Base-by-base conservation (phyloP, 2,797 vertebrate genomes). In the Crocodylus rhombifer region DNA sequence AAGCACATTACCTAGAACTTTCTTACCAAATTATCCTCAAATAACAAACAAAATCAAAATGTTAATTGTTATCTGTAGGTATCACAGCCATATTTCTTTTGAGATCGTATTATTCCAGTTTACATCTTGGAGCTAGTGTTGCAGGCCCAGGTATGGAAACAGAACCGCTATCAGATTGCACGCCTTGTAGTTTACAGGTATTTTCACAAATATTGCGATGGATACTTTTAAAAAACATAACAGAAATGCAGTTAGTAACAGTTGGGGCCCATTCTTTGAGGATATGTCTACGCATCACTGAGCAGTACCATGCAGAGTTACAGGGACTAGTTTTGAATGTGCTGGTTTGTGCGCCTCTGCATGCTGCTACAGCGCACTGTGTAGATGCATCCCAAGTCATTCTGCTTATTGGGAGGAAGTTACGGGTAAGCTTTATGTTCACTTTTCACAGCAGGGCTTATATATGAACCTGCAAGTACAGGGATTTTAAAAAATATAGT, bases 111-210 rank as follows among this genome's bases (percentile, higher is more conserved):
- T 75, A 88, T 36, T 90, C 84, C 84, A 65, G 94, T 87, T 89
- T 74, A 77, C 77, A 84, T 87, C 94, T 93, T 92, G 79, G 90
- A 91, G 91, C 87, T 95, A 90, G 89, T 90, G 92, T 95, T 94
- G 82, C 65, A 83, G 84, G 77, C 1, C 14, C 93, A 97, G 92
- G 94, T 88, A 81, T 36, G 42, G 91, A 42, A 86, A 93, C 87
- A 93, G 95, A 93, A 90, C 82, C 79, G 90, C 18, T 93, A 92
- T 90, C 83, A 30, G 51, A 94, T 90, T 94, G 84, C 74, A 80
- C 69, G 62, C 60, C 21, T 71, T 42, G 33, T 71, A 15, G 33
- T 4, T 51, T 25, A 42, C 51, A 51, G 42, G 69, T 73, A 51
- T 73, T 73, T 73, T 73, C 69, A 51, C 21, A 51, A 51, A 20